Percentiles rank a stretch among this genome's conserved stretches.
Evolutionary conservation across 2,888 invertebrate species (phyloP).

Genomic region (Schizaphis graminum): DNA sequence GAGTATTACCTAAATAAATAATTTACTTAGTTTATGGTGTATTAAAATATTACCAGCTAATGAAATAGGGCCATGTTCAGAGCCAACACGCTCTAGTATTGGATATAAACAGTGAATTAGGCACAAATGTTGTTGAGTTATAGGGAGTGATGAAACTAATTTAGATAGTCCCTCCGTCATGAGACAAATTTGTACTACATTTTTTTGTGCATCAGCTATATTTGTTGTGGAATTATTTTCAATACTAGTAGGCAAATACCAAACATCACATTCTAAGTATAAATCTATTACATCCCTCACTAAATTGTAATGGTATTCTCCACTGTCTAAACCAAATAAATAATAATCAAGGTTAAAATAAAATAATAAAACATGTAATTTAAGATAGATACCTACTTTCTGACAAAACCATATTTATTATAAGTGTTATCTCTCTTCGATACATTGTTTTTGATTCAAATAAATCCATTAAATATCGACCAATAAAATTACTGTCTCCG

Average conservation of each 20-base stretch:
- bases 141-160: constrained; percentile 74
- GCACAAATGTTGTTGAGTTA: constrained; percentile 75
- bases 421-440: constrained; percentile 76
- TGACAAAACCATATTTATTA: constrained; percentile 75
- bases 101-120: constrained; percentile 79
- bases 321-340: constrained; percentile 36
- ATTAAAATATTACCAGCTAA: constrained; percentile 51
- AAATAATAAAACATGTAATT: background rate
- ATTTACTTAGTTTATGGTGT: background rate
- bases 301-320: constrained; percentile 29
- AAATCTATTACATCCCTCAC: constrained; percentile 57
- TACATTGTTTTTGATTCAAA: constrained; percentile 73
- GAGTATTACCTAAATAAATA: background rate
- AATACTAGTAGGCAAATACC: constrained; percentile 67
- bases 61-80: constrained; percentile 47
- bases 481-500: constrained; percentile 74
- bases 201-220: constrained; percentile 74
- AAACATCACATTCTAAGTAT: constrained; percentile 43
- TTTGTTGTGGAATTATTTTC: constrained; percentile 66
- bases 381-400: constrained; percentile 52
- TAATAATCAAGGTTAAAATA: background rate
- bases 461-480: constrained; percentile 77
- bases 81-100: constrained; percentile 77
- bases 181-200: constrained; percentile 79
- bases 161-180: constrained; percentile 80